Evolutionary conservation across 2,113 vertebrate genomes (phyloP), one percentile per base, ranked within the genome.

Genomic region (Toxostoma redivivum): DNA sequence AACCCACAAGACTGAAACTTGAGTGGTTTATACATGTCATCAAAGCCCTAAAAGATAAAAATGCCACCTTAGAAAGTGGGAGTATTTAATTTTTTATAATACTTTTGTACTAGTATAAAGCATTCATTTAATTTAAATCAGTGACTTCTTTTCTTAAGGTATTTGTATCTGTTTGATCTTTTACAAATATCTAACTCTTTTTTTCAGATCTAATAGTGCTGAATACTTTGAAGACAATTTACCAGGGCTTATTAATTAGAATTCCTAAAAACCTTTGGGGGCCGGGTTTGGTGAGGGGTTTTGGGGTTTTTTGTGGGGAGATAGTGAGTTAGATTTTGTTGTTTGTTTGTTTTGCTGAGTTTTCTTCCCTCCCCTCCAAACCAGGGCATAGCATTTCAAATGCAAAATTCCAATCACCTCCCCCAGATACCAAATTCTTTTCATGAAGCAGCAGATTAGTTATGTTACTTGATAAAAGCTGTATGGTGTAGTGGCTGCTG

Each of bases 1-100:
- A 96, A 93, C 92, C 64, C 85, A 94, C 88, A 93, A 93, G 88
- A 81, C 90, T 95, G 93, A 96, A 95, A 96, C 86, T 22, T 88
- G 64, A 93, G 90, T 96, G 92, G 94, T 86, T 96, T 87, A 71
- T 71, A 80, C 85, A 90, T 88, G 95, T 77, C 87, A 94, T 69
- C 91, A 85, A 81, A 94, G 82, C 71, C 37, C 82, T 58, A 86
- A 69, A 45, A 78, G 85, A 96, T 64, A 94, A 96, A 97, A 96
- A 92, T 86, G 85, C 86, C 86, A 91, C 48, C 45, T 86, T 61
- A 92, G 82, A 92, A 95, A 82, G 87, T 83, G 37, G 91, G 82
- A 94, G 70, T 83, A 90, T 72, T 95, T 91, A 62, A 93, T 86
- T 91, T 95, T 94, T 95, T 87, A 48, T 85, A 95, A 92, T 90